Conservation (phyloP, 2,797 vertebrate genomes). For the Neoniphon sammara region DNA sequence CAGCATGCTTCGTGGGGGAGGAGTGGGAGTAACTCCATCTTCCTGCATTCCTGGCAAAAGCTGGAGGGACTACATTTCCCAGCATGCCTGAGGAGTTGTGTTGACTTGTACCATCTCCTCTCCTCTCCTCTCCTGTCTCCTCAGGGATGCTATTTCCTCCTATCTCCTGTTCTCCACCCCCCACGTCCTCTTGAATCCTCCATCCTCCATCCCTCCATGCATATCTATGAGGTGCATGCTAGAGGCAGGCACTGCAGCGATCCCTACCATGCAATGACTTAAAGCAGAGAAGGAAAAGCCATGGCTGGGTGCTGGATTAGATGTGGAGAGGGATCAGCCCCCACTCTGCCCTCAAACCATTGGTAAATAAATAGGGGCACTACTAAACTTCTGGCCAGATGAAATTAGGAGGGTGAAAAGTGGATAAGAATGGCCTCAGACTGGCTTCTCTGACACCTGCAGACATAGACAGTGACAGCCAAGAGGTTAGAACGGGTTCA, state of each 20-base stretch:
- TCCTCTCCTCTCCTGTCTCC: background rate
- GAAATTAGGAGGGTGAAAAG: slow-evolving; percentile 32
- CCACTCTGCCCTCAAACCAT: slow-evolving; percentile 32
- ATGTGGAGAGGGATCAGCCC: slow-evolving; percentile 54
- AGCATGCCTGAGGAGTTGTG: too few relatives aligned
- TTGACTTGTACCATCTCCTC: background rate
- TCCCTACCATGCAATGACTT: slow-evolving; percentile 74
- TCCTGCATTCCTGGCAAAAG: too few relatives aligned
- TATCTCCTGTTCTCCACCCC: background rate
- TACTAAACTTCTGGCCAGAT: slow-evolving; percentile 55
- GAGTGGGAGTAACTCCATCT: too few relatives aligned
- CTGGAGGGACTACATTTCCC: too few relatives aligned
- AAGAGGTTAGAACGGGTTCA: too few relatives aligned
- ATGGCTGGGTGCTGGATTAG: slow-evolving; percentile 74
- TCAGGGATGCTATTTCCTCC: slow-evolving; percentile 21
- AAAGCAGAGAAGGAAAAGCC: slow-evolving; percentile 66
- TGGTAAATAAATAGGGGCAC: slow-evolving; percentile 59
- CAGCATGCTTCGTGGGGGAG: too few relatives aligned
- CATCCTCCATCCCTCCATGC: slow-evolving; percentile 23
- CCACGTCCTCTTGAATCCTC: background rate
- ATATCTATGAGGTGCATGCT: slow-evolving; percentile 50
- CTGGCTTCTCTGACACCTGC: slow-evolving; percentile 12
- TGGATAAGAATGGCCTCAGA: slow-evolving; percentile 21
- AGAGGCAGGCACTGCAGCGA: slow-evolving; percentile 56
- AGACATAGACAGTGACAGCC: background rate